Percentiles rank a stretch among this genome's conserved stretches.
These are phyloP conservation scores for Dioctria linearis DNA, from an alignment of 2,888 invertebrate genomes.

Conservation along the genomic window DNA sequence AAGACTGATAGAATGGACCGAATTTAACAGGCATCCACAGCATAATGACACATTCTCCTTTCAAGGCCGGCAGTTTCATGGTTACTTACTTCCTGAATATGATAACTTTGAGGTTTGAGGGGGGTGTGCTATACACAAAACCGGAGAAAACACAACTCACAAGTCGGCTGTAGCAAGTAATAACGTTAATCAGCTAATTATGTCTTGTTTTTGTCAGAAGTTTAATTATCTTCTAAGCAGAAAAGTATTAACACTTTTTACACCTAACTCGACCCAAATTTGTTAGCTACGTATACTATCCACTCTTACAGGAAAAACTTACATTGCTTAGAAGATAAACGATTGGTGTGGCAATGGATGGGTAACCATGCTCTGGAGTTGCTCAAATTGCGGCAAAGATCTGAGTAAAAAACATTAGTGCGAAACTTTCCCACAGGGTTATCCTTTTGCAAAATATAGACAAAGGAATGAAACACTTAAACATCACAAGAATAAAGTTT, in stretches of 20 bases:
- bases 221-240: too few species aligned
- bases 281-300: not conserved
- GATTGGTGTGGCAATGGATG: not conserved
- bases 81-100: too few species aligned
- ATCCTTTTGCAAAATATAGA: conserved; percentile 7
- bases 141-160: too few species aligned
- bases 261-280: not conserved
- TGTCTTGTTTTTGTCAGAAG: too few species aligned
- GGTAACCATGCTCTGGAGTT: not conserved
- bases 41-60: too few species aligned
- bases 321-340: not conserved
- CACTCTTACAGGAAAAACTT: not conserved
- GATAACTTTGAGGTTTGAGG: too few species aligned
- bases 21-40: too few species aligned
- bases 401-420: conserved; percentile 7
- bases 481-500: conserved; percentile 11
- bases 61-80: too few species aligned
- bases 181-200: too few species aligned
- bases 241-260: conserved; percentile 4
- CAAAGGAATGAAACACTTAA: not conserved
- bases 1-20: too few species aligned
- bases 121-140: too few species aligned
- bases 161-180: too few species aligned
- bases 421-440: not conserved
- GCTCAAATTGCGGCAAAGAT: not conserved